phyloP scores from a whole-genome alignment of 2,797 vertebrate genomes.

The Lerista edwardsae region DNA sequence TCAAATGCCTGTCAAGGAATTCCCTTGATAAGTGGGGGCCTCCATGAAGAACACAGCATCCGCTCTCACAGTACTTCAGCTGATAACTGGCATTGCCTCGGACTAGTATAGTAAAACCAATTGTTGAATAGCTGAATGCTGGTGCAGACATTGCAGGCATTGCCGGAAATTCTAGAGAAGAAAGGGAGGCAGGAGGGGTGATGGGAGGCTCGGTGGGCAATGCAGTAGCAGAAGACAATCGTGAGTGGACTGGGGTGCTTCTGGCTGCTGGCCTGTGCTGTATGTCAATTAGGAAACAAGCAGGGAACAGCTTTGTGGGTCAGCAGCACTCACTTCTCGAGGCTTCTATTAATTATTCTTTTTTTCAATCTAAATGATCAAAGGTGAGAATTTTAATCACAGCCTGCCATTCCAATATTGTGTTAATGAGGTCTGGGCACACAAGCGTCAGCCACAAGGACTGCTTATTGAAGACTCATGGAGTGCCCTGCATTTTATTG shows the following conservation, averaged over 20 bases:
- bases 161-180: not conserved
- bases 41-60: not conserved
- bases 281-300: not conserved
- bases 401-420: not conserved
- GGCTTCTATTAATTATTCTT: conserved; percentile 2
- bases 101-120: not conserved
- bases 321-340: not conserved
- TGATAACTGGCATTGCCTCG: not conserved
- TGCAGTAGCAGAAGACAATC: not conserved
- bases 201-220: not conserved
- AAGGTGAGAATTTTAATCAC: conserved; percentile 14
- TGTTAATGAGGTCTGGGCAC: conserved; percentile 14
- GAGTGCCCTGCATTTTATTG: conserved; percentile 11
- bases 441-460: conserved; percentile 33
- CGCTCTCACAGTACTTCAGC: not conserved
- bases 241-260: too few species aligned
- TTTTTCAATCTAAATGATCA: not conserved
- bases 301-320: not conserved
- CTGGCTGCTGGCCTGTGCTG: not conserved
- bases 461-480: conserved; percentile 36
- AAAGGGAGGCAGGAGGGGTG: not conserved
- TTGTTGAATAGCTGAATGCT: too few species aligned
- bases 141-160: not conserved
- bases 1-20: not conserved
- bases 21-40: not conserved